Conservation (phyloP, 1,140 invertebrate species). For the Phymastichus coffea region DNA sequence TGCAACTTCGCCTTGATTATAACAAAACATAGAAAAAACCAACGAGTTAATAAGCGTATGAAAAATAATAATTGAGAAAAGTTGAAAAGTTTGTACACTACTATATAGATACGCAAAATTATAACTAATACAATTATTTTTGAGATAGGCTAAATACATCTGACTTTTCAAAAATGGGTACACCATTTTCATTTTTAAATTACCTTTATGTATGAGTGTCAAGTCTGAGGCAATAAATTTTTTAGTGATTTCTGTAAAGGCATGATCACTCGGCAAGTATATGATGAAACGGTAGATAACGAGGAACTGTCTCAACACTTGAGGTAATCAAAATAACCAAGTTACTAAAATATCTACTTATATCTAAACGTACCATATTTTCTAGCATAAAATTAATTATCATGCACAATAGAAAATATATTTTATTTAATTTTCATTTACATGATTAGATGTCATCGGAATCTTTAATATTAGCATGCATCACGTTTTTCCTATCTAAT, state of each 20-base stretch:
- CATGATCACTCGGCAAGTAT: too few species aligned
- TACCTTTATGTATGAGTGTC: conserved; percentile 3
- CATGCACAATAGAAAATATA: too few species aligned
- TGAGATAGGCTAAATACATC: conserved; percentile 5
- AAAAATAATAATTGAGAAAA: conserved; percentile 12
- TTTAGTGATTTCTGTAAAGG: too few species aligned
- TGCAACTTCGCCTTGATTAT: background rate
- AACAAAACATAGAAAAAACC: background rate
- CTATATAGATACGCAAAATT: background rate
- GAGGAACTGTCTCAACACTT: conserved; percentile 48
- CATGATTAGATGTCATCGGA: too few species aligned
- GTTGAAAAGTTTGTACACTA: conserved; percentile 21
- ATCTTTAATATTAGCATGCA: too few species aligned
- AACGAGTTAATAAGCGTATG: conserved; percentile 21
- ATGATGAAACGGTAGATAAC: too few species aligned
- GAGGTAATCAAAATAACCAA: conserved; percentile 43
- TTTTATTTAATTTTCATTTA: too few species aligned
- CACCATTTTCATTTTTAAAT: background rate
- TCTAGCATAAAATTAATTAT: too few species aligned
- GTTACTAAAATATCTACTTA: conserved; percentile 27
- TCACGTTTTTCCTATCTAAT: too few species aligned
- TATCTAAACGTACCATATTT: too few species aligned
- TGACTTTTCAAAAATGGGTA: conserved; percentile 1
- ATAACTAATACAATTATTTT: background rate
- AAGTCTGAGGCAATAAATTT: conserved; percentile 1